These are phyloP conservation scores for Pinna nobilis DNA, from an alignment of 1,140 invertebrate genomes.

Conservation along the genomic window DNA sequence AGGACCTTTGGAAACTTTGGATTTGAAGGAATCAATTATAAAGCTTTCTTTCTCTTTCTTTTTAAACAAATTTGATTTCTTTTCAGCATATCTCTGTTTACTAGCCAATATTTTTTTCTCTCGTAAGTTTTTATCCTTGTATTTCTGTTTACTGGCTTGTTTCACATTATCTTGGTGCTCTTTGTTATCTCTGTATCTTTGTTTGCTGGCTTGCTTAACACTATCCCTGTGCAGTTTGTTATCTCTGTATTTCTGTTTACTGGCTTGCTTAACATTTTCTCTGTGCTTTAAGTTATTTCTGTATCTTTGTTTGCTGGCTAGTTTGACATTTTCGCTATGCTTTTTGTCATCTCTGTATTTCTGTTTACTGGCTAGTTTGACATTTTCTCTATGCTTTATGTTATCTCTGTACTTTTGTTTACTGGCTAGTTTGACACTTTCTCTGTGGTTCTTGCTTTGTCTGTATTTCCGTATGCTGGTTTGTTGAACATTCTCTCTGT, in stretches of 20 bases:
- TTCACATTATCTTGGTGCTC: too few relatives aligned
- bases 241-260: background rate
- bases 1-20: background rate
- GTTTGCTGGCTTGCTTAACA: too few relatives aligned
- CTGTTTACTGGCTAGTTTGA: background rate
- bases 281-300: background rate
- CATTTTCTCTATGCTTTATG: background rate
- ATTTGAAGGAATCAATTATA: background rate
- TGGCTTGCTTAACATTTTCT: background rate
- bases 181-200: too few relatives aligned
- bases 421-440: background rate
- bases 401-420: background rate
- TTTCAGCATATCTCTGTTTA: background rate
- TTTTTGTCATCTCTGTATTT: background rate
- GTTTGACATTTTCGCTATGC: constrained; percentile 4
- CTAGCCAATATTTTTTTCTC: background rate
- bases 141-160: too few relatives aligned
- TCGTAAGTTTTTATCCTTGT: background rate
- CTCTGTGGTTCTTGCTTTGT: background rate
- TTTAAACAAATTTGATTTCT: background rate
- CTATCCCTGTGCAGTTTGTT: too few relatives aligned
- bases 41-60: background rate
- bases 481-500: background rate
- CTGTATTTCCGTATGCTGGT: background rate
- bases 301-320: background rate